These are phyloP conservation scores for Scaptodrosophila lebanonensis DNA, from an alignment of 1,140 invertebrate genomes.

Conservation along the genomic window DNA sequence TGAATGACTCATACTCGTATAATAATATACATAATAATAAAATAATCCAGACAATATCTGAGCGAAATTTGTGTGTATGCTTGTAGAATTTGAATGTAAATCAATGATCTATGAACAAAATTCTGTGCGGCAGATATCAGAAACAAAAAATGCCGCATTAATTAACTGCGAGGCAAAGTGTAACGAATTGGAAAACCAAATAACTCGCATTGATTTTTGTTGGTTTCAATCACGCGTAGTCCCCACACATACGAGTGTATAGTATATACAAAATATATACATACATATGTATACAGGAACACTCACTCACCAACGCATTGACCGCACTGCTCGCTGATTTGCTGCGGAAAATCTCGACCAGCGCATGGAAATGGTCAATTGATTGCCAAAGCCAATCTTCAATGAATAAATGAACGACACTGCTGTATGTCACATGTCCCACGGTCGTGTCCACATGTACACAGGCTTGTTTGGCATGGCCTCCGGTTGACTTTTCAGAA, in stretches of 20 bases:
- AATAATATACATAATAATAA: no score
- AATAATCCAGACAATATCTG: no score
- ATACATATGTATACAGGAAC: conserved; percentile 3
- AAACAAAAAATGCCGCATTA: conserved; percentile 43
- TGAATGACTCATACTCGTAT: no score
- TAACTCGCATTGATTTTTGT: conserved; percentile 72
- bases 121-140: no score
- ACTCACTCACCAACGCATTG: background rate
- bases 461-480: conserved; percentile 19
- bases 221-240: conserved; percentile 48
- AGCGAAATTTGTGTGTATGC: no score
- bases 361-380: conserved; percentile 53
- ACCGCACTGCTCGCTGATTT: conserved; percentile 66
- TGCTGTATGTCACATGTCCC: conserved; percentile 20
- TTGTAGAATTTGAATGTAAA: no score
- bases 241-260: conserved; percentile 9
- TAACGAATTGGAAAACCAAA: conserved; percentile 75
- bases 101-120: no score
- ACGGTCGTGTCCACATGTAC: background rate
- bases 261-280: no score
- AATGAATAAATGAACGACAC: conserved; percentile 66
- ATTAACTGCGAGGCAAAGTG: conserved; percentile 56
- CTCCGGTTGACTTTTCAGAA: background rate
- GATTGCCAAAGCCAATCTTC: conserved; percentile 71
- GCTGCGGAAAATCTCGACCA: conserved; percentile 47